phyloP scores from a whole-genome alignment of 1,140 invertebrate genomes.

The Chrysomallon squamiferum region DNA sequence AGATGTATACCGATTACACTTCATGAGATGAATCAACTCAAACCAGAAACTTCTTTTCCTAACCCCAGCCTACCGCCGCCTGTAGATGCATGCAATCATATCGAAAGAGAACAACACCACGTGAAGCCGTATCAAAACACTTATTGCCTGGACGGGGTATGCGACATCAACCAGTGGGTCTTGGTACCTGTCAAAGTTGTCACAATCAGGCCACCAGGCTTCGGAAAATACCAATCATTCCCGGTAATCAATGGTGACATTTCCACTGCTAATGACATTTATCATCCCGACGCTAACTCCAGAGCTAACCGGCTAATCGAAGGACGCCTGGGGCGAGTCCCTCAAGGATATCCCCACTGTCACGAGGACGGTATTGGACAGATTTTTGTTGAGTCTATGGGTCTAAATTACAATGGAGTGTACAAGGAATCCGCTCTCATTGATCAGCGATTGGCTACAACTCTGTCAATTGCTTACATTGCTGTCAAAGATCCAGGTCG shows the following conservation, averaged over 20 bases:
- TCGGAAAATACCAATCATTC: constrained; percentile 34
- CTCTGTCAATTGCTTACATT: constrained; percentile 42
- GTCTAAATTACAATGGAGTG: constrained; percentile 49
- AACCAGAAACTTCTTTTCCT: no score
- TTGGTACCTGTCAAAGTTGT: constrained; percentile 51
- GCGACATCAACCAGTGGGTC: constrained; percentile 47
- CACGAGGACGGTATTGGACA: constrained; percentile 20
- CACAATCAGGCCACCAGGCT: constrained; percentile 41
- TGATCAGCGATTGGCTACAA: constrained; percentile 45
- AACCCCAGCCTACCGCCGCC: no score
- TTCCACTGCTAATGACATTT: constrained; percentile 33
- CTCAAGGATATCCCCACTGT: constrained; percentile 21
- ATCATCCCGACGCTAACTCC: constrained; percentile 24
- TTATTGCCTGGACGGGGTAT: constrained; percentile 42
- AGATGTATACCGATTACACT: constrained; percentile 11
- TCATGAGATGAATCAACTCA: not conserved
- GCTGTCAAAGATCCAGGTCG: constrained; percentile 38
- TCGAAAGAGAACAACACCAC: not conserved
- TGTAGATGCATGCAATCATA: no score
- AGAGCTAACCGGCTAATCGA: not conserved
- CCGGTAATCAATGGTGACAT: constrained; percentile 40
- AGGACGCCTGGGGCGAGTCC: not conserved
- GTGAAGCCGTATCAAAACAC: constrained; percentile 37
- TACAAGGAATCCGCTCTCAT: constrained; percentile 54
- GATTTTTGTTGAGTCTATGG: constrained; percentile 46